Evolutionary conservation across 2,797 vertebrate species (phyloP).

Genomic region (Onychomys torridus): DNA sequence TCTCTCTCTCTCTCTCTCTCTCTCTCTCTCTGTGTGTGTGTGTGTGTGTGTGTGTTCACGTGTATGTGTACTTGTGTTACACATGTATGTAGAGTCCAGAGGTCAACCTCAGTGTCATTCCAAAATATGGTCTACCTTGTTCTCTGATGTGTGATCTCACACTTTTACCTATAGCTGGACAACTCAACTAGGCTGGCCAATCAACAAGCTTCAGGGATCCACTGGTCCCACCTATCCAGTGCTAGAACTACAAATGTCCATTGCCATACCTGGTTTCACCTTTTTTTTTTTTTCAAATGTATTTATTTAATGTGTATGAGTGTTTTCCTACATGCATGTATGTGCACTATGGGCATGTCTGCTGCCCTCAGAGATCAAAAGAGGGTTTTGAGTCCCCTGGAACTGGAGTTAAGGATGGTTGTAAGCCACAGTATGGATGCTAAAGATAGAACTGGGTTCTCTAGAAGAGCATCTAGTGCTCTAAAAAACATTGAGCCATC

Average conservation of each 20-base stretch:
- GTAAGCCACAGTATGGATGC: background rate
- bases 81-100: background rate
- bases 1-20: too few species aligned
- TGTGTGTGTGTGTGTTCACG: too few species aligned
- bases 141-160: background rate
- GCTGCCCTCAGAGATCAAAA: background rate
- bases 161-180: background rate
- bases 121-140: background rate
- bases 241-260: background rate
- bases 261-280: background rate
- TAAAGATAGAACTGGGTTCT: too few species aligned
- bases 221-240: background rate
- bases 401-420: background rate
- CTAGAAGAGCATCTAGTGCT: too few species aligned
- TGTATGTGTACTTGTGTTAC: too few species aligned
- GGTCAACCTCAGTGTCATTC: background rate
- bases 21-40: background rate
- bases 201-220: background rate
- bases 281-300: background rate
- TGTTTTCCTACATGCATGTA: background rate
- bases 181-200: background rate
- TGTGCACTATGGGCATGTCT: too few species aligned
- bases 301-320: background rate
- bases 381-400: background rate
- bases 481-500: background rate